Evolutionary conservation across 2,888 invertebrate species (phyloP), one percentile per base, ranked within the genome.

Genomic region (Orthosia gracilis): DNA sequence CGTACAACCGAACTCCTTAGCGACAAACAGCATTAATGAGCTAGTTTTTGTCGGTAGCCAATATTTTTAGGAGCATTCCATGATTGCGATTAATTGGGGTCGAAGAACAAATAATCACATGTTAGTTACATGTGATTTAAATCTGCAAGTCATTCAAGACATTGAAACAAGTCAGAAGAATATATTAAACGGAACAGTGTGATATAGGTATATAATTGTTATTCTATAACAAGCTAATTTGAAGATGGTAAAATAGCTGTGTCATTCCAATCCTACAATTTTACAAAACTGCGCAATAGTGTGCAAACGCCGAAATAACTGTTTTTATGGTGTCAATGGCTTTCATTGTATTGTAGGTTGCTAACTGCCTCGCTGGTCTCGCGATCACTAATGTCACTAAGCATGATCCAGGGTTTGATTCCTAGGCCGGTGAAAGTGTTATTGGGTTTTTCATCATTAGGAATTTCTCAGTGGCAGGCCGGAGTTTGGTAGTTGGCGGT

Each of bases 21-120:
- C 1, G 40, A 40, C 7, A 40, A 0, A 40, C 1, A 40, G 40
- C 40, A 40, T 31, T 5, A 31, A 31, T 31, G 31, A 18, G 13
- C 13, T 26, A 4, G n/a, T 50, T 73, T 58, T 50, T 50, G 59
- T 26, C 31, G 11, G 21, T 15, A 18, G 12, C n/a, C 13, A 45
- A 18, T 50, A 7, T 9, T 47, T 73, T 72, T 52, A 0, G 18
- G 18, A 73, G 2, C 47, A 31, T 49, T 61, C 54, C 23, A 55
- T 55, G 17, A 59, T 54, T 17, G 1, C 17, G 7, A 68, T 49
- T 50, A 21, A 55, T 72, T 61, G 61, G 31, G 50, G 55, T 11
- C 54, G 55, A 55, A 80, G 49, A 79, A 45, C 47, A 79, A 40
- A 15, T n/a, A 21, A 54, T n/a, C n/a, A n/a, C n/a, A n/a, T n/a